Base-by-base conservation (phyloP, 1,140 invertebrate genomes). In the Panagrolaimus sp. region DNA sequence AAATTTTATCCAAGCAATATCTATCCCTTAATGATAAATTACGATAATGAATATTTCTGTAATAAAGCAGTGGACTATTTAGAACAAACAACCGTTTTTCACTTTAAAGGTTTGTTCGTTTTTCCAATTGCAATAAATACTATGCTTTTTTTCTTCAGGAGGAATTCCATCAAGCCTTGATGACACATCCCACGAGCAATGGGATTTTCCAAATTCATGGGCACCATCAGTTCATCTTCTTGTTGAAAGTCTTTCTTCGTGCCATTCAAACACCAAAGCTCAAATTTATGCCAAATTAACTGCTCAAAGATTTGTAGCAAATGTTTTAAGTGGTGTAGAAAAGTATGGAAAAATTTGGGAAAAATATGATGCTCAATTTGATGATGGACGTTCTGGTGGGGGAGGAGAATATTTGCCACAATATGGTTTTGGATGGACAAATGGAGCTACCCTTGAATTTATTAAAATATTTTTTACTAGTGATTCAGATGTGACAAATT, bases 121-220 rank as follows among this genome's bases (percentile, higher is more conserved):
- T 38, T 57, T 9, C 53, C 66, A n/a, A n/a, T n/a, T n/a, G n/a
- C n/a, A n/a, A n/a, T 47, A 73, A 70, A 43, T 67, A 70, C 73
- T 57, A 2, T 25, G 20, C 8, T 25, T 80, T 69, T 65, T 42
- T n/a, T n/a, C n/a, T n/a, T n/a, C n/a, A 51, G n/a, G 89, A 14
- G 92, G 92, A 7, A 88, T 94, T 51, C 92, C 92, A 3, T 89
- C 91, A 0, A 91, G 91, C 0, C 84, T 91, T 9, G 87, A 89
- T 5, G 67, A 74, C 69, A 87, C 89, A 23, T 89, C 90, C 0
- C 90, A 90, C 3, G 91, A 95, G 82, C 92, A 95, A 78, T 95
- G 93, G 93, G 93, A 96, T 84, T 92, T 89, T 71, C 92, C 92
- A 0, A 94, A 94, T 81, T 91, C 90, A 0, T 77, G 74, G 74